Percentiles rank a stretch among this genome's conserved stretches.
These are phyloP conservation scores for Tachycineta bicolor DNA, from an alignment of 2,113 vertebrate species.

Conservation along the genomic window DNA sequence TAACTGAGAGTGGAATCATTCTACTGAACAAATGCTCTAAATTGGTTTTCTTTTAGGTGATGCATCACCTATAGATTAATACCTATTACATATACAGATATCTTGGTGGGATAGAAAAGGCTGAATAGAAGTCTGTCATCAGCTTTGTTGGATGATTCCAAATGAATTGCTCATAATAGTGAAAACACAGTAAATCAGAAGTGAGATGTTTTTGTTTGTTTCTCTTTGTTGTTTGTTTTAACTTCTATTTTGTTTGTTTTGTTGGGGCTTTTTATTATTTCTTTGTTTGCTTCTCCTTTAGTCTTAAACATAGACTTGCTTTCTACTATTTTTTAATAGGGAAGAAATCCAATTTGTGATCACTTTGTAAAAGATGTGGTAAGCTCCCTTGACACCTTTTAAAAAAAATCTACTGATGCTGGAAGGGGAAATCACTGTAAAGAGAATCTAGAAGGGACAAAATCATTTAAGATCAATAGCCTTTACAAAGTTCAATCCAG, in stretches of 20 bases:
- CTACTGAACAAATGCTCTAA: not conserved
- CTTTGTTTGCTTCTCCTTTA: not conserved
- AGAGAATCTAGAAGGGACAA: not conserved
- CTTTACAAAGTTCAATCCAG: slow-evolving; percentile 1
- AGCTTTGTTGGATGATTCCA: not conserved
- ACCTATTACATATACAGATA: not conserved
- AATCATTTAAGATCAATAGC: slow-evolving; percentile 17
- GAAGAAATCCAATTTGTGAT: not conserved
- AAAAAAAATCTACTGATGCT: not conserved
- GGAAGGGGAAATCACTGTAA: not conserved
- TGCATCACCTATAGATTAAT: not conserved
- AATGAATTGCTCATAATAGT: not conserved
- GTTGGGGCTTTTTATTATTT: rapidly evolving
- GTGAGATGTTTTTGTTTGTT: not conserved
- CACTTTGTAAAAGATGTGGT: not conserved
- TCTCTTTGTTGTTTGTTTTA: not conserved
- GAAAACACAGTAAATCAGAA: not conserved
- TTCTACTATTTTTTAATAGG: not conserved
- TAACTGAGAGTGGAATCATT: not conserved
- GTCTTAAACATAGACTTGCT: not conserved
- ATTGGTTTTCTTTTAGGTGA: not conserved
- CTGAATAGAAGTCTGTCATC: not conserved
- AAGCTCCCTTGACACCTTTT: not conserved
- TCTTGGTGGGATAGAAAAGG: not conserved
- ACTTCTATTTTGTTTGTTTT: not conserved